A percentile compares a stretch with the other conserved stretches of the same genome.
Conservation (phyloP, 2,797 vertebrate genomes). For the Staurois parvus region DNA sequence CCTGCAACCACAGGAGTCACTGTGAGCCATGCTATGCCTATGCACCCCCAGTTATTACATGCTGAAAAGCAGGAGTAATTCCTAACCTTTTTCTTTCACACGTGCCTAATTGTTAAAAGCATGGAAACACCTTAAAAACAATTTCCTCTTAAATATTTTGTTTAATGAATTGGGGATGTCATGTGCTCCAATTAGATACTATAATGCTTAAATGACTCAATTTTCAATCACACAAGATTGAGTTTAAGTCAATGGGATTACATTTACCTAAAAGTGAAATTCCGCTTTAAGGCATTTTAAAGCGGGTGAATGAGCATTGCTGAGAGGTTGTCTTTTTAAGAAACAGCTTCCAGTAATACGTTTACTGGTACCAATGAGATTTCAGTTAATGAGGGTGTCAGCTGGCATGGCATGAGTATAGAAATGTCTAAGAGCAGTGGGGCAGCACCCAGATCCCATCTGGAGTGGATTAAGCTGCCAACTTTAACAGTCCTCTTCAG, state of each 20-base stretch:
- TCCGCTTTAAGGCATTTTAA: background rate
- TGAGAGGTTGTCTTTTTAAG: background rate
- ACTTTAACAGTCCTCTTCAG: conserved; percentile 30
- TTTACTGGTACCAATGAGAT: background rate
- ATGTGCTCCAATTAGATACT: no score
- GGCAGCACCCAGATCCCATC: conserved; percentile 48
- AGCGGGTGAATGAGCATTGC: conserved; percentile 29
- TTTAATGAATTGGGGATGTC: no score
- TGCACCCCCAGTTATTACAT: no score
- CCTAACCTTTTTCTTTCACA: no score
- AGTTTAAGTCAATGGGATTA: background rate
- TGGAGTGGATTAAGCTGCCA: conserved; percentile 47
- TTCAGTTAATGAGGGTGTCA: conserved; percentile 34
- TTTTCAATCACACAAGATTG: background rate
- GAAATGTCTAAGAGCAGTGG: conserved; percentile 9
- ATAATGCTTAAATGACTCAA: background rate
- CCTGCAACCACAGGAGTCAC: no score
- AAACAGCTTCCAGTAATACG: conserved; percentile 10
- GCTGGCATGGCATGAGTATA: conserved; percentile 32
- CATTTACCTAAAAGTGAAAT: background rate
- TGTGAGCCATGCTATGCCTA: no score
- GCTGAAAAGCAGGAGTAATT: no score
- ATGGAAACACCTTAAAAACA: no score
- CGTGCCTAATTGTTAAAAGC: no score
- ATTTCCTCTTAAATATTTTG: no score